Conservation (phyloP, 2,113 vertebrate species). For the Coturnix japonica region DNA sequence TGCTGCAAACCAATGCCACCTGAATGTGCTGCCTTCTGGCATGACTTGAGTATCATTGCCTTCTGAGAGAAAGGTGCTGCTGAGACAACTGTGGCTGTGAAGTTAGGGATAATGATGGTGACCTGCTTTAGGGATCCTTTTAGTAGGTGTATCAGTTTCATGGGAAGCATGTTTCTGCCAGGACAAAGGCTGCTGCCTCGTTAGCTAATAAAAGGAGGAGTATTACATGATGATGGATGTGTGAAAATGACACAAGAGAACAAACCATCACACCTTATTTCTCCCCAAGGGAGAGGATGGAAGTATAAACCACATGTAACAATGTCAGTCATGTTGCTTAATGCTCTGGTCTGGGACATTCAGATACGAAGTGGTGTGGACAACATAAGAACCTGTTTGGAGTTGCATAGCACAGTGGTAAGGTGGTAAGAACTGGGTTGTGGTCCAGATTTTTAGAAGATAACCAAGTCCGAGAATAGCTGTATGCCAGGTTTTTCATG, state of each 20-base stretch:
- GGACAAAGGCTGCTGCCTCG: background rate
- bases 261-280: background rate
- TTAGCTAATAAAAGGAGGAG: conserved; percentile 35
- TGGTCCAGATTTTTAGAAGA: background rate
- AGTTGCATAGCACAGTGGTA: background rate
- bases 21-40: background rate
- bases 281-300: background rate
- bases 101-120: background rate
- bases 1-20: background rate
- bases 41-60: background rate
- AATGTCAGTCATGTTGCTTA: conserved; percentile 24
- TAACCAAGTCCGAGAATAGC: background rate
- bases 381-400: background rate
- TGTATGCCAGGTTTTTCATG: background rate
- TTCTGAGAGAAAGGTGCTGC: background rate
- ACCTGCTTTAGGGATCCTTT: background rate
- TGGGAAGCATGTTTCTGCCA: conserved; percentile 24
- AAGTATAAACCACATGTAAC: conserved; percentile 25
- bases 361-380: background rate
- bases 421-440: background rate
- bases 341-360: background rate
- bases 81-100: background rate
- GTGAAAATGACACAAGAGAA: conserved; percentile 31
- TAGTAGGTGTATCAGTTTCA: background rate
- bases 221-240: conserved; percentile 17